phyloP scores from a whole-genome alignment of 2,888 invertebrate genomes.

The Rhaphigaster nebulosa region DNA sequence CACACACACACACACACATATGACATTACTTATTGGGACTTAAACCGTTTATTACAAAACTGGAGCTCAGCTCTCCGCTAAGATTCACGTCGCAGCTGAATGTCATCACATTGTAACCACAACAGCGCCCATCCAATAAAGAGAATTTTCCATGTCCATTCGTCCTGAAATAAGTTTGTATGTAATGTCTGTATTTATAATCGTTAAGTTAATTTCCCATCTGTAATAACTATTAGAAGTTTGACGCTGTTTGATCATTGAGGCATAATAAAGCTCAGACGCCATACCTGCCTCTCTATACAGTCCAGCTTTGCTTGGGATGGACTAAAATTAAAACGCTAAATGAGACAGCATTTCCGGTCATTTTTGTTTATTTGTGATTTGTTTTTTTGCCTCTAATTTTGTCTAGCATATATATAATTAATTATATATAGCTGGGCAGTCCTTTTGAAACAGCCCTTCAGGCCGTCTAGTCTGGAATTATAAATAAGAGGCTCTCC shows the following conservation, averaged over 20 bases:
- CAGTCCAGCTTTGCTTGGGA: constrained; percentile 23
- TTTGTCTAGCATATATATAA: constrained; percentile 7
- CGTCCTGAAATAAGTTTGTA: no score
- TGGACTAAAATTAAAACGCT: constrained; percentile 38
- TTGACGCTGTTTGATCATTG: neutral
- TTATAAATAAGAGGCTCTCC: constrained; percentile 19
- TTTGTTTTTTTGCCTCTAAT: neutral
- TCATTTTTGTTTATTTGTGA: constrained; percentile 24
- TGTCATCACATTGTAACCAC: no score
- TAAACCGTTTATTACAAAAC: no score
- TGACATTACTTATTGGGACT: no score
- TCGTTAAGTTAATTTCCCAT: no score
- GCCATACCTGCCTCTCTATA: neutral
- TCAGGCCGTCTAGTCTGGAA: neutral
- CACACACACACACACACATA: no score
- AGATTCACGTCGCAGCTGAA: no score
- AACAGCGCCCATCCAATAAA: no score
- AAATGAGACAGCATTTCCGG: constrained; percentile 23
- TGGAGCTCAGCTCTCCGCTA: no score
- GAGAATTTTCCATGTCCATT: no score
- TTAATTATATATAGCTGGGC: constrained; percentile 25
- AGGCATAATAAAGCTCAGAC: neutral
- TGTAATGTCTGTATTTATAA: no score
- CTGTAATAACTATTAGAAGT: neutral
- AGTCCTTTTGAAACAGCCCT: neutral